Evolutionary conservation across 2,113 vertebrate species (phyloP), one percentile per base, ranked within the genome.

Genomic region (Macquaria ambigua): DNA sequence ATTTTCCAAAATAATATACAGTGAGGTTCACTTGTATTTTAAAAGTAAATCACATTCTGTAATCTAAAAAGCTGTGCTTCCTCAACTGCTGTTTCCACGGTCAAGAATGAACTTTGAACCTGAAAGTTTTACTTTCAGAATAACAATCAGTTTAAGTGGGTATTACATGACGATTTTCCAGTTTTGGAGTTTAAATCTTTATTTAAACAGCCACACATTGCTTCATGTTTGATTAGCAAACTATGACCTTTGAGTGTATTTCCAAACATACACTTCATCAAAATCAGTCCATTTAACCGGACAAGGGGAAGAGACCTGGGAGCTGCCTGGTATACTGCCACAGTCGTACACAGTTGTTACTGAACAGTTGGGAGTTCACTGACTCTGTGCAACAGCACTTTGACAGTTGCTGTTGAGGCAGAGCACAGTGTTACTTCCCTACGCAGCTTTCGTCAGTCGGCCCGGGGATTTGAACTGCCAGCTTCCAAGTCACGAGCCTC

Each of bases 401-500:
- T 85, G 82, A 87, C 86, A 84, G 81, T 78, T 77, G 61, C 74
- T 85, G 62, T 87, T 82, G 85, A 86, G 74, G 73, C 75, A 67
- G 74, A 88, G 79, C 64, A 10, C 28, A 56, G 78, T 31, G 67
- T 83, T 88, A 61, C 86, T 86, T 84, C 69, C 67, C 39, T 52
- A 37, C 75, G 56, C 81, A 68, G 78, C 79, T 85, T 92, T 81
- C 56, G 46, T 81, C 67, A 70, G 75, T 77, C 81, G 75, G 79
- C 67, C 69, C 58, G 5, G 80, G 84, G 84, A 93, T 87, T 90
- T 91, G 66, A 90, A 87, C 81, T 67, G 20, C 72, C 82, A 58
- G 74, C 79, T 14, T 90, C 84, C 80, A 86, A 84, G 86, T 92
- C 83, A 83, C 61, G 46, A 90, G 82, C 80, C 75, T 86, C 82